These are phyloP conservation scores for Scomber colias DNA, from an alignment of 2,113 vertebrate genomes.

Conservation along the genomic window DNA sequence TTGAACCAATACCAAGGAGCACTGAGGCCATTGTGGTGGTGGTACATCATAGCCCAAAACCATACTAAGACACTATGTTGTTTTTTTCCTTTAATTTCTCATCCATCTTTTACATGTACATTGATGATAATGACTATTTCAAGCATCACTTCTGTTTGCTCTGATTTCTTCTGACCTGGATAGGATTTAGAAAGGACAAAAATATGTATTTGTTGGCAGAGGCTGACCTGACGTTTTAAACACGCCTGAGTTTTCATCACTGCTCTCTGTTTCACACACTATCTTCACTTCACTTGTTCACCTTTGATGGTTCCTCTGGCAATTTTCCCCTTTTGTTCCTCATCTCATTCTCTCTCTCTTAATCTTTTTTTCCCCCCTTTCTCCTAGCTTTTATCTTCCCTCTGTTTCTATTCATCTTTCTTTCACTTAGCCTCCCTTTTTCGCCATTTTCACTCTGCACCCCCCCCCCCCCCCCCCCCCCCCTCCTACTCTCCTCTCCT, in stretches of 20 bases:
- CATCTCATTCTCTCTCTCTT: constrained; percentile 50
- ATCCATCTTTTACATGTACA: neutral
- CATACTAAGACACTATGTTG: neutral
- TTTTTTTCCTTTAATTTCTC: neutral
- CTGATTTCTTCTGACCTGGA: constrained; percentile 47
- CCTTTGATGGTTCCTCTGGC: constrained; percentile 70
- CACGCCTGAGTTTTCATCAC: neutral
- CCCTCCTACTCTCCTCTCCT: neutral
- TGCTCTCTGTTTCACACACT: constrained; percentile 49
- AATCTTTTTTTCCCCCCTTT: constrained; percentile 54
- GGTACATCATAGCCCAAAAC: too few species aligned
- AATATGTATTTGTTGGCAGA: constrained; percentile 30
- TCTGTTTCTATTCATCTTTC: constrained; percentile 62
- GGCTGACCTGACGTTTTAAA: constrained; percentile 16
- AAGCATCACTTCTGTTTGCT: constrained; percentile 35
- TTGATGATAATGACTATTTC: constrained; percentile 43
- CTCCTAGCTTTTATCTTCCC: constrained; percentile 67
- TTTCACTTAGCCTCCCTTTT: constrained; percentile 50
- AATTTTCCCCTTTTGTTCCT: constrained; percentile 56
- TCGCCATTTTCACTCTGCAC: constrained; percentile 45
- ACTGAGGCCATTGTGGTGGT: too few species aligned
- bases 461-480: neutral
- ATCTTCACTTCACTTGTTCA: constrained; percentile 50
- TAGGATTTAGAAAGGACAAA: constrained; percentile 31
- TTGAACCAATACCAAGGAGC: too few species aligned